Conservation (phyloP, 2,888 invertebrate genomes). For the Phaonia tiefii region DNA sequence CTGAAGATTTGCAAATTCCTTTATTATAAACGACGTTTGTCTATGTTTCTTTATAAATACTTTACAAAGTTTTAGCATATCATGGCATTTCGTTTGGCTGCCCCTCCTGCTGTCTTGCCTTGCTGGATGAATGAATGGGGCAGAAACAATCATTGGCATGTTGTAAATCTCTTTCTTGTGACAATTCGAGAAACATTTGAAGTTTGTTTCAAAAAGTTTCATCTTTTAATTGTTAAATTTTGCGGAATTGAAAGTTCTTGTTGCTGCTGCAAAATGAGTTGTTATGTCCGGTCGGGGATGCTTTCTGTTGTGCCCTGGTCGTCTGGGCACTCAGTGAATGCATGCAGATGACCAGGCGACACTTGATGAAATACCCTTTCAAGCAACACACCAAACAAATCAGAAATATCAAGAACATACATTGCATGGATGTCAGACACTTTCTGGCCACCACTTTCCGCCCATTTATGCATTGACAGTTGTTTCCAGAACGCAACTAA, state of each 20-base stretch:
- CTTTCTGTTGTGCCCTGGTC: neutral
- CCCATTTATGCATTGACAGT: conserved; percentile 39
- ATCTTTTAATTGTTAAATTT: conserved; percentile 60
- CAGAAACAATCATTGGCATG: conserved; percentile 48
- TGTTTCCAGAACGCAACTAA: conserved; percentile 41
- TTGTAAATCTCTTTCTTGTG: conserved; percentile 56
- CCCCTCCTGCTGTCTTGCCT: neutral
- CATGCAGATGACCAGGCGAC: conserved; percentile 60
- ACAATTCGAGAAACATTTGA: conserved; percentile 48
- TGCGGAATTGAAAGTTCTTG: conserved; percentile 50
- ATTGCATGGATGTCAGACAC: neutral
- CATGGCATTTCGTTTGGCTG: conserved; percentile 47
- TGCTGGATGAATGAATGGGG: conserved; percentile 1
- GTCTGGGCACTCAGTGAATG: conserved; percentile 60
- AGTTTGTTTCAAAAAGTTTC: conserved; percentile 56
- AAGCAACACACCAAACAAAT: conserved; percentile 23
- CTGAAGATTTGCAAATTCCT: conserved; percentile 57
- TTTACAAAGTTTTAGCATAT: conserved; percentile 49
- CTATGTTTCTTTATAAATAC: conserved; percentile 34
- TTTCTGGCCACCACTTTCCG: conserved; percentile 10
- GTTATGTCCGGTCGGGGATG: neutral
- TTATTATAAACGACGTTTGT: conserved; percentile 49
- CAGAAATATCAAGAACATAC: conserved; percentile 1
- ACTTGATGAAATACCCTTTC: conserved; percentile 51
- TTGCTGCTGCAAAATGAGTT: conserved; percentile 20